phyloP scores from a whole-genome alignment of 1,140 invertebrate species.

The Drosophila lowei region DNA sequence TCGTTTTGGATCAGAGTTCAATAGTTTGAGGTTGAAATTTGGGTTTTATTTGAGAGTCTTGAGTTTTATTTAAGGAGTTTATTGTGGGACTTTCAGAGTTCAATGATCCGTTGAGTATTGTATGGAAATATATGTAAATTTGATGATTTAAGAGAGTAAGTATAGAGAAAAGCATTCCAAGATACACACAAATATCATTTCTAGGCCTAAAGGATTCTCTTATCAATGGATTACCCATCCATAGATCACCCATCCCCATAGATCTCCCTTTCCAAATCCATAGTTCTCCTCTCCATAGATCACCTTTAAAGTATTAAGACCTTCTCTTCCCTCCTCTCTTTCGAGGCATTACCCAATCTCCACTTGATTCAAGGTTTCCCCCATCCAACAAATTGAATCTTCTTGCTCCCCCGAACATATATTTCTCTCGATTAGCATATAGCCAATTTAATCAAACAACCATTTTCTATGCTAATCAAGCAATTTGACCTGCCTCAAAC shows the following conservation, averaged over 20 bases:
- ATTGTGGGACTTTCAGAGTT: slow-evolving; percentile 18
- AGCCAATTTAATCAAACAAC: slow-evolving; percentile 27
- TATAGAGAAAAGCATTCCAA: too few relatives aligned
- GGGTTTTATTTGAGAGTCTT: background rate
- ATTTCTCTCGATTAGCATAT: slow-evolving; percentile 16
- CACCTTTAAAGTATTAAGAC: too few relatives aligned
- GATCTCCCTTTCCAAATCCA: too few relatives aligned
- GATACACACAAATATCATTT: too few relatives aligned
- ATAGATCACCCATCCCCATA: too few relatives aligned
- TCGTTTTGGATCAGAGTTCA: slow-evolving; percentile 18
- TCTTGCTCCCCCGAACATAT: slow-evolving; percentile 15
- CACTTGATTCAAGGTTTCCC: slow-evolving; percentile 27
- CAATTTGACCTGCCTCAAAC: slow-evolving; percentile 54
- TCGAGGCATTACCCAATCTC: slow-evolving; percentile 19
- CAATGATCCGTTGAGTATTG: background rate
- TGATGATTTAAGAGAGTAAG: background rate
- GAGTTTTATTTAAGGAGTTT: slow-evolving; percentile 2
- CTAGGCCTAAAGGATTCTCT: too few relatives aligned
- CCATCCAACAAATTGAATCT: slow-evolving; percentile 24
- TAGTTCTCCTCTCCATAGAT: too few relatives aligned
- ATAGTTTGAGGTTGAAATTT: background rate
- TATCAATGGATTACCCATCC: too few relatives aligned
- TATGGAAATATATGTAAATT: slow-evolving; percentile 9
- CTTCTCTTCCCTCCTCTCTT: background rate
- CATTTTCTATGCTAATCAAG: slow-evolving; percentile 47